Evolutionary conservation across 1,140 invertebrate genomes (phyloP).

Genomic region (Lepidurus couesii): DNA sequence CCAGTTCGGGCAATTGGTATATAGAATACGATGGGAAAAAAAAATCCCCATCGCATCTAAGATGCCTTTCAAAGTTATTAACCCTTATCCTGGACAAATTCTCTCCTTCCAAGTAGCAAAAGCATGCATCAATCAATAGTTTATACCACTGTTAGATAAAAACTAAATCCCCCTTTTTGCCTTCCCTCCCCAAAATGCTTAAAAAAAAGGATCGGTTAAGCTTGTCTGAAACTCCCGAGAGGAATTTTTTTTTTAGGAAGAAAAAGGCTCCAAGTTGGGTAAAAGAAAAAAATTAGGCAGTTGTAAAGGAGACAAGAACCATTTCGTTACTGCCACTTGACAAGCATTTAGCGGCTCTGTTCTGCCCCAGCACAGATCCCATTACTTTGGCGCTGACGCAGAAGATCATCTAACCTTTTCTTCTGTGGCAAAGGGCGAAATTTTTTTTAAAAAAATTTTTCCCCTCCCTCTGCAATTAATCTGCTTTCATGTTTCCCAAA

Average conservation of each 20-base stretch:
- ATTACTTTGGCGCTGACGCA: constrained; percentile 10
- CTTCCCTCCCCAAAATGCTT: background rate
- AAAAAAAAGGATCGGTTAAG: background rate
- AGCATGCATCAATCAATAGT: constrained; percentile 7
- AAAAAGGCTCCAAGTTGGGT: background rate
- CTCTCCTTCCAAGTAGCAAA: background rate
- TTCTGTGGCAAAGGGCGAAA: background rate
- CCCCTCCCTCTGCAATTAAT: constrained; percentile 11
- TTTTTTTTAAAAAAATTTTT: background rate
- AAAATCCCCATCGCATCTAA: background rate
- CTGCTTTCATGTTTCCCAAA: constrained; percentile 6
- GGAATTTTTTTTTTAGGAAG: background rate
- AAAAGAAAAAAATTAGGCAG: background rate
- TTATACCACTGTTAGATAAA: background rate
- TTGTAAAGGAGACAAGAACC: constrained; percentile 22
- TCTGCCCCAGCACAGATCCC: constrained; percentile 17
- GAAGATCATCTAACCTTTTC: background rate
- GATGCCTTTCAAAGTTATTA: background rate
- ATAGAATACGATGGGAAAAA: too few species aligned
- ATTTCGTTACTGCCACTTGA: constrained; percentile 18
- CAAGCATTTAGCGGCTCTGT: constrained; percentile 21
- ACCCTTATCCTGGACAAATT: constrained; percentile 13
- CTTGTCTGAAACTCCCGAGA: background rate
- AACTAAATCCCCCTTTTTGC: too few species aligned
- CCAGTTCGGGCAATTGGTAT: too few species aligned